Conservation (phyloP, 2,113 vertebrate genomes). For the Hippocampus zosterae region DNA sequence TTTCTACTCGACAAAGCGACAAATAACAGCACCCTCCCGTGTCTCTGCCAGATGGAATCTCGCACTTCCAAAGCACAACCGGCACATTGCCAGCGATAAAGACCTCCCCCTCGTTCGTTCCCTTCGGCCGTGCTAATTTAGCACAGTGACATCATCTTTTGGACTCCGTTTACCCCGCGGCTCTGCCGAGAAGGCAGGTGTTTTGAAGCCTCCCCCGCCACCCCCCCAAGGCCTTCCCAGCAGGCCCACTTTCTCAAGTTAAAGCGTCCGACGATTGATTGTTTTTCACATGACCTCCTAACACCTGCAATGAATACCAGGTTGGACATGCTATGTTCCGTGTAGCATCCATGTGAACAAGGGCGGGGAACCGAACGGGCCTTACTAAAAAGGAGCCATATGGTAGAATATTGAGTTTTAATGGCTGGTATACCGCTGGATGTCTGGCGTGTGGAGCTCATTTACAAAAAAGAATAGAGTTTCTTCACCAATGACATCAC, state of each 20-base stretch:
- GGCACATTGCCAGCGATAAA: slow-evolving; percentile 20
- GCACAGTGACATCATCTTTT: slow-evolving; percentile 52
- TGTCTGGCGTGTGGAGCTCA: too few relatives aligned
- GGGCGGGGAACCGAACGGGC: slow-evolving; percentile 1
- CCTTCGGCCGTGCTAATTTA: slow-evolving; percentile 42
- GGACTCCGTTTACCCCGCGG: slow-evolving; percentile 15
- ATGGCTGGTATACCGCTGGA: too few relatives aligned
- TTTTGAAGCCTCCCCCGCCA: slow-evolving; percentile 2
- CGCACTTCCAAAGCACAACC: slow-evolving; percentile 2
- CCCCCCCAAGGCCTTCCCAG: background rate
- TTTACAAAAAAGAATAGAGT: too few relatives aligned
- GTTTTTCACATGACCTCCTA: slow-evolving; percentile 20
- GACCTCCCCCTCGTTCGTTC: slow-evolving; percentile 34
- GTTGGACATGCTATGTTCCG: slow-evolving; percentile 6
- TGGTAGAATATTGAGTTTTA: too few relatives aligned
- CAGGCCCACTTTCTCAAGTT: slow-evolving; percentile 3
- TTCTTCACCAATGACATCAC: too few relatives aligned
- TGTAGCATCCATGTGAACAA: slow-evolving; percentile 55
- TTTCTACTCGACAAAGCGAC: background rate
- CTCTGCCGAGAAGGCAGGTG: slow-evolving; percentile 8
- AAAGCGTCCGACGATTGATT: slow-evolving; percentile 11
- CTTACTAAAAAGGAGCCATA: too few relatives aligned
- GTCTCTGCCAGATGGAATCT: background rate
- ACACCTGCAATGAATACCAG: background rate
- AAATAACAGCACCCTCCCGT: background rate